Percentiles rank a stretch among this genome's conserved stretches.
Conservation (phyloP, 2,888 invertebrate genomes). For the Orthonevra nobilis region DNA sequence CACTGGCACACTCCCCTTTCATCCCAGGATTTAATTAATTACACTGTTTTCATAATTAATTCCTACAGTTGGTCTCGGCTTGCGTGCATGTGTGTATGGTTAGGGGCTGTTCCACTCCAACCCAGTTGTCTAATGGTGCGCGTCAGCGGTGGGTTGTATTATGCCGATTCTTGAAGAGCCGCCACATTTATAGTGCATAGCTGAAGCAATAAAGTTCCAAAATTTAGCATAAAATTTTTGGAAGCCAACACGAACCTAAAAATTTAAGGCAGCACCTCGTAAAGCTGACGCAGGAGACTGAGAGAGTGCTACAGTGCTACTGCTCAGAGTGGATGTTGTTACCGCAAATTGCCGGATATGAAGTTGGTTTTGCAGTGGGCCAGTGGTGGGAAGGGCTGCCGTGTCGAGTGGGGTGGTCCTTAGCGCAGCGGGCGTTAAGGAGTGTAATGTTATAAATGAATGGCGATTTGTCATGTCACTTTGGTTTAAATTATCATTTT, state of each 20-base stretch:
- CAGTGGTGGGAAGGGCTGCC: no score
- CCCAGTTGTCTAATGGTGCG: slow-evolving; percentile 4
- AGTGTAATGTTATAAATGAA: slow-evolving; percentile 53
- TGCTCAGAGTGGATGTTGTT: slow-evolving; percentile 26
- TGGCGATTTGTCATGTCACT: slow-evolving; percentile 63
- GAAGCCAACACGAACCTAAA: slow-evolving; percentile 15
- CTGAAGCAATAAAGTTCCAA: slow-evolving; percentile 26
- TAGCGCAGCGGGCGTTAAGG: no score
- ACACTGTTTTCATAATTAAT: slow-evolving; percentile 59
- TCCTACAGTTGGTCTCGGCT: slow-evolving; percentile 42
- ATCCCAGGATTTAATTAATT: slow-evolving; percentile 54
- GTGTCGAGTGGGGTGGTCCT: no score
- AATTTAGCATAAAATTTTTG: slow-evolving; percentile 37
- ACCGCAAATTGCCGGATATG: slow-evolving; percentile 62
- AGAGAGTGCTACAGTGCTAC: no score
- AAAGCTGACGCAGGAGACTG: slow-evolving; percentile 44
- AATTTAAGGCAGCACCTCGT: slow-evolving; percentile 41
- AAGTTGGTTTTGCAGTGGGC: slow-evolving; percentile 55
- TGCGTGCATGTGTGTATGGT: slow-evolving; percentile 6
- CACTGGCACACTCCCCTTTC: not conserved
- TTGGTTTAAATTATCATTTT: slow-evolving; percentile 62
- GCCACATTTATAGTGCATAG: no score
- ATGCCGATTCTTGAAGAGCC: not conserved
- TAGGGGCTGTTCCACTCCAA: not conserved
- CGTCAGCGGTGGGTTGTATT: no score